Base-by-base conservation (phyloP, 1,140 invertebrate species). In the Meloidogyne hapla region DNA sequence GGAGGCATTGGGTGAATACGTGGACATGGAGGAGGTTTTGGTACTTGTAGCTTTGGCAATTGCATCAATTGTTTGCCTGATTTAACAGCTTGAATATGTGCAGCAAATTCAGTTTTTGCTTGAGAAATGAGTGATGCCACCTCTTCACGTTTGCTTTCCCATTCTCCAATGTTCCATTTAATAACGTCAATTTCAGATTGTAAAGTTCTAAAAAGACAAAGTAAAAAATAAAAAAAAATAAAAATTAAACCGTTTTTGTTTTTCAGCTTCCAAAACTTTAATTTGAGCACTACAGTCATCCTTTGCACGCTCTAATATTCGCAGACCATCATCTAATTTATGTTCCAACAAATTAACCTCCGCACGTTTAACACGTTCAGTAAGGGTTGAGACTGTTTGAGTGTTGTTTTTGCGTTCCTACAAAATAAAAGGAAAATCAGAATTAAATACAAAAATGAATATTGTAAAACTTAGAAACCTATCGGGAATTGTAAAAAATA, bases 211-310 rank as follows among this genome's bases (percentile, higher is more conserved):
- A 38, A 33, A 42, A 21, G 28, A 25, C 23, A 74, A 1, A 66
- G n/a, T 25, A 25, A 28, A 40, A 23, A n/a, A 61, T 68, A 21
- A 15, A 67, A 23, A 65, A 48, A 62, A 33, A 38, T 21, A 56
- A 1, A 5, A 81, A 79, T 18, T 13, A 18, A 45, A 78, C 66
- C 78, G 33, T 28, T 65, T 72, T 81, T 66, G 72, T 21, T 42
- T 40, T 8, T 71, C 83, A 18, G 70, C 76, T 56, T 81, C 80
- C 1, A 74, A 23, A 15, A 61, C 13, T 25, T 72, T 66, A 21
- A 83, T 74, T 63, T 83, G 82, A n/a, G 62, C 42, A 12, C 76
- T 63, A 62, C 78, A 84, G 33, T 82, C 81, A 33, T 81, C 74
- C 23, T 75, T 81, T 21, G 81, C 76, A 25, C 82, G 78, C 40